These are phyloP conservation scores for Sarcophilus harrisii DNA, from an alignment of 2,797 vertebrate genomes.

Conservation along the genomic window DNA sequence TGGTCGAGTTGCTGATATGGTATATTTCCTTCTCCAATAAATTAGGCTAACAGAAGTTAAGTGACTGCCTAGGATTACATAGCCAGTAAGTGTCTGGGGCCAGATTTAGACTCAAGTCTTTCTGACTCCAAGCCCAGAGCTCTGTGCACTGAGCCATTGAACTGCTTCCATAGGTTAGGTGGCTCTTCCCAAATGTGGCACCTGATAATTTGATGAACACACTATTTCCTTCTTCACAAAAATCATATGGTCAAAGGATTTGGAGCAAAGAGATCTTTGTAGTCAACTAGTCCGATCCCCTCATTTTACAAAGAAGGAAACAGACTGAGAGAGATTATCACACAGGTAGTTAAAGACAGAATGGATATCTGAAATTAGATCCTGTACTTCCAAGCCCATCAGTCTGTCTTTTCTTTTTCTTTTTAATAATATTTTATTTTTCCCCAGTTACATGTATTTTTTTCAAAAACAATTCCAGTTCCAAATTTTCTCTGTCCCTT, in stretches of 20 bases:
- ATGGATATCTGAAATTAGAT: neutral
- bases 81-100: neutral
- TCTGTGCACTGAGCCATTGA: neutral
- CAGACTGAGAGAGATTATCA: neutral
- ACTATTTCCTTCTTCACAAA: neutral
- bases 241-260: neutral
- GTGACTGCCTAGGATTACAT: neutral
- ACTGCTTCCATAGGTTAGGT: neutral
- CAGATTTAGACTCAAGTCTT: neutral
- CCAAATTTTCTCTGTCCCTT: neutral
- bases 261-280: neutral
- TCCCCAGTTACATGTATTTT: neutral
- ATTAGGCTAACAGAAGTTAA: neutral
- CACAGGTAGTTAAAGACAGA: neutral
- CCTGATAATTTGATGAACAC: neutral
- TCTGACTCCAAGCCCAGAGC: neutral
- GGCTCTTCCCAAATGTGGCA: neutral
- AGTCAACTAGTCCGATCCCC: neutral
- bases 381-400: neutral
- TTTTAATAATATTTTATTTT: too few species aligned
- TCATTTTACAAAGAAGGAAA: slow-evolving; percentile 26
- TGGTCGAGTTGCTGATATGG: neutral
- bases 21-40: neutral
- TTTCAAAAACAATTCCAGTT: neutral
- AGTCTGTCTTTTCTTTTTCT: neutral